Conservation (phyloP, 2,888 invertebrate species). For the Eupithecia subumbrata region DNA sequence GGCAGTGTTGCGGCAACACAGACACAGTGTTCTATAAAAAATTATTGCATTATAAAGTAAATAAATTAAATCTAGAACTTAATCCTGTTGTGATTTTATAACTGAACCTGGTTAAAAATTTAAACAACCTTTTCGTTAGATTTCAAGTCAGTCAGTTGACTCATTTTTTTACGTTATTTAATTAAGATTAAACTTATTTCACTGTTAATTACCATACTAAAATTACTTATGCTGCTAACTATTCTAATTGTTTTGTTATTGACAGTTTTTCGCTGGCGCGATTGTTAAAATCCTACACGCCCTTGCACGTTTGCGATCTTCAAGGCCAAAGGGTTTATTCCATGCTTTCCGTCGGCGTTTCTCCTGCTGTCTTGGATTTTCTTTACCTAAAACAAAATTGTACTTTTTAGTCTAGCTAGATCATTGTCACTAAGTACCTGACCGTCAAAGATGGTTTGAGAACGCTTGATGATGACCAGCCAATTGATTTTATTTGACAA, state of each 20-base stretch:
- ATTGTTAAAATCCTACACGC: constrained; percentile 56
- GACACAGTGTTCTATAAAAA: neutral
- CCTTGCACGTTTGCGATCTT: constrained; percentile 66
- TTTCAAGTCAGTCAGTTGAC: constrained; percentile 3
- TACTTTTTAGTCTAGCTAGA: neutral
- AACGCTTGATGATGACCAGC: neutral
- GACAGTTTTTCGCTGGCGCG: neutral
- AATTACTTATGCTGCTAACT: neutral
- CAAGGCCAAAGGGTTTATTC: constrained; percentile 58
- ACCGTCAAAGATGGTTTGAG: neutral
- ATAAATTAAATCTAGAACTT: neutral
- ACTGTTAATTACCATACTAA: neutral
- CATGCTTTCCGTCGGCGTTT: constrained; percentile 47
- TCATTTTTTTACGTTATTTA: neutral
- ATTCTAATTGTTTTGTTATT: neutral
- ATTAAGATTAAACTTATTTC: neutral
- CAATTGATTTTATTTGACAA: neutral
- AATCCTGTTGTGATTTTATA: neutral
- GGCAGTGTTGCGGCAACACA: neutral
- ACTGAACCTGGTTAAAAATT: neutral
- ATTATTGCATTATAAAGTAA: neutral
- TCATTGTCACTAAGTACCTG: neutral
- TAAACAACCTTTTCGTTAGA: neutral
- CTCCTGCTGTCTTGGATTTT: constrained; percentile 32
- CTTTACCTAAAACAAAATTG: constrained; percentile 56